phyloP scores from a whole-genome alignment of 1,140 invertebrate genomes.

The Ceratina calcarata region DNA sequence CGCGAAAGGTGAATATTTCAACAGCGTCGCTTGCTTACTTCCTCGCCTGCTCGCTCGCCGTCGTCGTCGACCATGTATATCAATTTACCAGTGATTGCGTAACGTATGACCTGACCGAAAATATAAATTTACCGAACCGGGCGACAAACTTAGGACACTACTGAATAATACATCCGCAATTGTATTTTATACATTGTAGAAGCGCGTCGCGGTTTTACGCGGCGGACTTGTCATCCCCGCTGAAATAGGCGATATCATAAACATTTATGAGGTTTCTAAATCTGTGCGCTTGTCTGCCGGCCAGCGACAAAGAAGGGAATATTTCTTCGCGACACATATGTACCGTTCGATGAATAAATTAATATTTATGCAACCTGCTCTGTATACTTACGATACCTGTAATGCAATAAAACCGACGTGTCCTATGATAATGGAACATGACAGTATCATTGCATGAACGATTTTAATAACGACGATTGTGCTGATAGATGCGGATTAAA shows the following conservation, averaged over 20 bases:
- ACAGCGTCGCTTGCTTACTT: background rate
- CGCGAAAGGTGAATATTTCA: constrained; percentile 56
- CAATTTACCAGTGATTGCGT: constrained; percentile 28
- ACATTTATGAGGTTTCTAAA: constrained; percentile 15
- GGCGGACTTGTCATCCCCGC: background rate
- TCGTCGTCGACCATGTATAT: constrained; percentile 25
- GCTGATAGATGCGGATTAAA: no score
- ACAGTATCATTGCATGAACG: no score
- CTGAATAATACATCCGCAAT: constrained; percentile 23
- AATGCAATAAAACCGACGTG: no score
- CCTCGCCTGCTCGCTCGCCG: background rate
- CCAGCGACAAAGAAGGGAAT: background rate
- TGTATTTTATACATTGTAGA: constrained; percentile 22
- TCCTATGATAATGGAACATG: no score
- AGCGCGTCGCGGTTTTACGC: background rate
- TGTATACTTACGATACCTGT: no score
- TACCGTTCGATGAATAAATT: background rate
- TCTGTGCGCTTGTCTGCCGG: background rate
- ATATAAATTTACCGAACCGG: constrained; percentile 8
- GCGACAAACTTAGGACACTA: background rate
- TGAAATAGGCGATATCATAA: background rate
- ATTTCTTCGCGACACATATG: no score
- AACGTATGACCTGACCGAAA: constrained; percentile 16
- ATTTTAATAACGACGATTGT: no score
- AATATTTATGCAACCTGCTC: background rate